A percentile compares a stretch with the other conserved stretches of the same genome.
phyloP scores from a whole-genome alignment of 2,888 invertebrate genomes.

The Zygogramma bicolorata region DNA sequence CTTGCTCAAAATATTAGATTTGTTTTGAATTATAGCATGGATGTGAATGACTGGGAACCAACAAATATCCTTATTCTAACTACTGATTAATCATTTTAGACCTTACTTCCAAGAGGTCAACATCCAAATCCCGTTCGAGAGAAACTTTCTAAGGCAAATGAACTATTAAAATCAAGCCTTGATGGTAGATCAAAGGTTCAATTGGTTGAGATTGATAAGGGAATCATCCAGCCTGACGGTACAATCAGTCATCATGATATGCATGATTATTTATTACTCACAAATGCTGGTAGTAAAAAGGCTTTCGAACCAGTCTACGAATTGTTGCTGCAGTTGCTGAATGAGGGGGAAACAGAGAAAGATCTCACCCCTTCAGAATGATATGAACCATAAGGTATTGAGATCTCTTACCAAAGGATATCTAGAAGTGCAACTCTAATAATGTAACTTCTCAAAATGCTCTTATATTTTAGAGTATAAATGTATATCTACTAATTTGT shows the following conservation, averaged over 20 bases:
- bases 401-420: slow-evolving; percentile 32
- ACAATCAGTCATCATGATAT: slow-evolving; percentile 90
- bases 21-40: background rate
- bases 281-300: slow-evolving; percentile 87
- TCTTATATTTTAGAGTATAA: background rate
- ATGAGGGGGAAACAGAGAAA: slow-evolving; percentile 81
- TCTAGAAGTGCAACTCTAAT: background rate
- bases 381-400: slow-evolving; percentile 27
- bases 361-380: slow-evolving; percentile 81
- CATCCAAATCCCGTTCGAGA: slow-evolving; percentile 85
- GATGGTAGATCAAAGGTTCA: slow-evolving; percentile 76
- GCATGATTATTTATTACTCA: slow-evolving; percentile 91
- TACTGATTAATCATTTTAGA: slow-evolving; percentile 71
- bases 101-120: slow-evolving; percentile 89
- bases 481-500: too few species aligned
- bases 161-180: slow-evolving; percentile 75
- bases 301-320: slow-evolving; percentile 89
- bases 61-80: background rate
- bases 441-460: background rate
- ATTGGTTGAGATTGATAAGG: slow-evolving; percentile 83
- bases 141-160: slow-evolving; percentile 82
- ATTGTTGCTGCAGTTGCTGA: slow-evolving; percentile 80
- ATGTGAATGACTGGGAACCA: too few species aligned
- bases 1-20: slow-evolving; percentile 14
- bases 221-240: slow-evolving; percentile 80